Evolutionary conservation across 2,888 invertebrate species (phyloP).

Genomic region (Drosophila kambysellisi): DNA sequence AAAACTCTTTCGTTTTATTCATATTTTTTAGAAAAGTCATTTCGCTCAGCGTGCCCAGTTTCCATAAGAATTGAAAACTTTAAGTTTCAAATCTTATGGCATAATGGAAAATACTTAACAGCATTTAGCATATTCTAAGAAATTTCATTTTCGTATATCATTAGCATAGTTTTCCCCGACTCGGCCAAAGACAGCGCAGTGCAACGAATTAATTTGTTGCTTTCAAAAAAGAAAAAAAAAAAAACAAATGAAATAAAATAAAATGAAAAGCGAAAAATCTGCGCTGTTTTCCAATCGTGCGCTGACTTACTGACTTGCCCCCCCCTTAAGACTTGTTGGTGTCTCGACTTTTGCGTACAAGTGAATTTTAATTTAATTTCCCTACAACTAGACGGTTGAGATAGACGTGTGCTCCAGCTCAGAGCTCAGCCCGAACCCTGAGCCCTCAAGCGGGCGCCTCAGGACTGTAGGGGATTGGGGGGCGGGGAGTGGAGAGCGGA

Average conservation of each 20-base stretch:
- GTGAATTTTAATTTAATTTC: slow-evolving; percentile 80
- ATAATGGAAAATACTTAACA: slow-evolving; percentile 35
- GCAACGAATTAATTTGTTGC: slow-evolving; percentile 77
- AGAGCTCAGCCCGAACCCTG: slow-evolving; percentile 50
- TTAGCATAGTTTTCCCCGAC: slow-evolving; percentile 69
- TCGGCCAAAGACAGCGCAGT: slow-evolving; percentile 41
- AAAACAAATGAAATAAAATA: slow-evolving; percentile 1
- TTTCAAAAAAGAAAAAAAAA: slow-evolving; percentile 20
- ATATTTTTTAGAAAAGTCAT: background rate
- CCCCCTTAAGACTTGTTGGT: slow-evolving; percentile 7
- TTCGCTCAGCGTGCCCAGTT: background rate
- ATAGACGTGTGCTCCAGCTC: slow-evolving; percentile 72
- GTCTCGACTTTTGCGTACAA: slow-evolving; percentile 73
- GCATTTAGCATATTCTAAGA: slow-evolving; percentile 52
- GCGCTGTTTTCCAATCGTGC: slow-evolving; percentile 71
- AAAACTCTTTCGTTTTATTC: background rate
- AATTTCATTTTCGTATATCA: slow-evolving; percentile 65
- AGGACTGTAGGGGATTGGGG: too few species aligned
- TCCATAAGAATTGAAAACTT: background rate
- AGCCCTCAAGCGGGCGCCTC: background rate
- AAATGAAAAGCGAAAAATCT: slow-evolving; percentile 63
- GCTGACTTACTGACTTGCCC: slow-evolving; percentile 68
- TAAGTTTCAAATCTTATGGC: slow-evolving; percentile 14
- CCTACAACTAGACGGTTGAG: slow-evolving; percentile 76
- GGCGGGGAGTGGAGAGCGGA: background rate